Evolutionary conservation across 2,888 invertebrate species (phyloP), one percentile per base, ranked within the genome.

Genomic region (Megamerina dolium): DNA sequence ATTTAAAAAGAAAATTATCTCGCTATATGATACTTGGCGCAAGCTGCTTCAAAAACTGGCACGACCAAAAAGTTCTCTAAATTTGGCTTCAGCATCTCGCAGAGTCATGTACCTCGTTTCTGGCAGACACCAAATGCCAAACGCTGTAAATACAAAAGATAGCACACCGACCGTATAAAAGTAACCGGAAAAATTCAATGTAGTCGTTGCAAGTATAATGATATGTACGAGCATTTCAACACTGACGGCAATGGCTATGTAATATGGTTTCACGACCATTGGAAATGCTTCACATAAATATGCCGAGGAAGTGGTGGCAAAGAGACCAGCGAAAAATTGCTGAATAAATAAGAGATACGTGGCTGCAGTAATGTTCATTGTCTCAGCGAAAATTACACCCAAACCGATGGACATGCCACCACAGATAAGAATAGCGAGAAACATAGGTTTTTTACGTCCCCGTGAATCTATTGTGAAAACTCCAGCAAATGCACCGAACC

Each of bases 271-370:
- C 0, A 60, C 45, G 2, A 55, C 43, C 37, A 66, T 27, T 1
- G 67, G 68, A 38, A 65, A 67, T 2, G 64, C 68, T 43, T 67
- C 67, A 0, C 63, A 60, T 16, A 66, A 48, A 26, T 67, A 67
- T 1, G 53, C 60, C 1, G 68, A 59, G 1, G 64, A 64, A 6
- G 61, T 54, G 1, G 59, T 55, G 16, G 53, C 53, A 1, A 56
- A 51, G n/a, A 64, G n/a, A 3, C 64, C 57, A 2, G 56, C 53
- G 20, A 61, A 60, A 4, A 64, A 45, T 37, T 65, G 63, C 44
- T 54, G 50, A 3, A 49, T 27, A 1, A 66, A 46, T 2, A 64
- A 35, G 20, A 62, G 40, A 27, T 45, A 53, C 20, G 62, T 5
- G 10, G 10, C 23, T 0, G 58, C 54, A 2, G 56, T 29, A 5